Evolutionary conservation across 2,888 invertebrate species (phyloP).

Genomic region (Tricholauxania praeusta): DNA sequence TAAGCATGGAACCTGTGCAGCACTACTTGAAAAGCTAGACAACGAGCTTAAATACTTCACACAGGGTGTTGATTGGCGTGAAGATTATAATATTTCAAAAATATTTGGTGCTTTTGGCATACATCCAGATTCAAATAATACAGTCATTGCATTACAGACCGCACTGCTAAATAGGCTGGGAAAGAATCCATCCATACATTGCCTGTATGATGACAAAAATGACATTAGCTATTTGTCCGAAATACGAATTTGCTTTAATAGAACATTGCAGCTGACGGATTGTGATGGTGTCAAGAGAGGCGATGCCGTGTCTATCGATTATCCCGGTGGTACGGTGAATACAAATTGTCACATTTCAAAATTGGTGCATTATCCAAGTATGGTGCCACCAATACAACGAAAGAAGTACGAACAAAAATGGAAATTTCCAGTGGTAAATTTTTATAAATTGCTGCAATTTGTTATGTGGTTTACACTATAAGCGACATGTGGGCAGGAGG

Average conservation of each 20-base stretch:
- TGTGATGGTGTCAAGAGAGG: conserved; percentile 73
- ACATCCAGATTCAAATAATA: conserved; percentile 70
- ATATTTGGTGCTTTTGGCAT: conserved; percentile 73
- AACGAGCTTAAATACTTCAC: conserved; percentile 78
- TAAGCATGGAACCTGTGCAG: conserved; percentile 87
- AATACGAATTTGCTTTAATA: conserved; percentile 81
- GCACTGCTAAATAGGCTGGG: conserved; percentile 71
- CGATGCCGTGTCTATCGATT: conserved; percentile 55
- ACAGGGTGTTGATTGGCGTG: conserved; percentile 74
- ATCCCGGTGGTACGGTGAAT: conserved; percentile 68
- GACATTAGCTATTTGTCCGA: conserved; percentile 75
- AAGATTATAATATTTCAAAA: conserved; percentile 73
- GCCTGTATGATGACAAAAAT: conserved; percentile 72
- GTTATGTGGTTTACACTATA: conserved; percentile 76
- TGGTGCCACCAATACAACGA: conserved; percentile 63
- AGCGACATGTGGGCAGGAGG: conserved; percentile 31
- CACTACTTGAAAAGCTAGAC: conserved; percentile 70
- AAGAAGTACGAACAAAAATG: conserved; percentile 55
- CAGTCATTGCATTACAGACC: conserved; percentile 69
- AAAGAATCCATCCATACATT: conserved; percentile 75
- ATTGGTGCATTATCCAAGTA: conserved; percentile 72
- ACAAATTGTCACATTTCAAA: conserved; percentile 73
- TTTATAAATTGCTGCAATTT: conserved; percentile 72
- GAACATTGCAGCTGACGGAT: conserved; percentile 73
- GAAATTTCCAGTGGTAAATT: conserved; percentile 69